phyloP scores from a whole-genome alignment of 2,113 vertebrate genomes.

The Lichenostomus cassidix region DNA sequence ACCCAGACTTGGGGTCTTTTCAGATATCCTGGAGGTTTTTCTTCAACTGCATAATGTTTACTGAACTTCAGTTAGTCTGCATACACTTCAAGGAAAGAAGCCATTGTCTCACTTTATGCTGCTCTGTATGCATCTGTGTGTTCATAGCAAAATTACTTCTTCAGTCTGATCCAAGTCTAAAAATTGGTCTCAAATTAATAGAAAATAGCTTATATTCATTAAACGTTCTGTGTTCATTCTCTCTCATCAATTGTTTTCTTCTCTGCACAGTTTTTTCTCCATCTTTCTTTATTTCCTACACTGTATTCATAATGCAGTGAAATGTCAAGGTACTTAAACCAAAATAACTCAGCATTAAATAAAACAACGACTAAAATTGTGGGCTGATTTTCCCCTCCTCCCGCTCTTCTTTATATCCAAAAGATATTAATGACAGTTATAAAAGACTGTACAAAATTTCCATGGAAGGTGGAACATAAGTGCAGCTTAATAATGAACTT shows the following conservation, averaged over 20 bases:
- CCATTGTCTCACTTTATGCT: neutral
- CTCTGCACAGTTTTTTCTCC: neutral
- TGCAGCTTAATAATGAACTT: neutral
- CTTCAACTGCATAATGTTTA: neutral
- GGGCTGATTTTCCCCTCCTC: neutral
- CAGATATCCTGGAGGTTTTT: neutral
- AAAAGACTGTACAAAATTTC: neutral
- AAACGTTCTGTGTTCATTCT: neutral
- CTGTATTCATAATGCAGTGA: neutral
- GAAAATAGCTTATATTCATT: neutral
- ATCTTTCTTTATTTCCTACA: neutral
- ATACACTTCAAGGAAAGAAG: neutral
- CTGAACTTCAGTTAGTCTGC: neutral
- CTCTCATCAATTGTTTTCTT: neutral
- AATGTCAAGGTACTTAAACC: conserved; percentile 19
- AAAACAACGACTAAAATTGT: neutral
- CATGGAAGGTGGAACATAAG: neutral
- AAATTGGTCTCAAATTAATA: neutral
- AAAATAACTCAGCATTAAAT: neutral
- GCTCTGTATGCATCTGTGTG: neutral
- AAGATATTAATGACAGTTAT: neutral
- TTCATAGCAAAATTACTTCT: neutral
- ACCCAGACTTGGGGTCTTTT: neutral
- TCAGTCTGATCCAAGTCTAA: neutral
- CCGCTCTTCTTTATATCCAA: neutral